Evolutionary conservation across 2,797 vertebrate species (phyloP), one percentile per base, ranked within the genome.

Genomic region (Erithacus rubecula): DNA sequence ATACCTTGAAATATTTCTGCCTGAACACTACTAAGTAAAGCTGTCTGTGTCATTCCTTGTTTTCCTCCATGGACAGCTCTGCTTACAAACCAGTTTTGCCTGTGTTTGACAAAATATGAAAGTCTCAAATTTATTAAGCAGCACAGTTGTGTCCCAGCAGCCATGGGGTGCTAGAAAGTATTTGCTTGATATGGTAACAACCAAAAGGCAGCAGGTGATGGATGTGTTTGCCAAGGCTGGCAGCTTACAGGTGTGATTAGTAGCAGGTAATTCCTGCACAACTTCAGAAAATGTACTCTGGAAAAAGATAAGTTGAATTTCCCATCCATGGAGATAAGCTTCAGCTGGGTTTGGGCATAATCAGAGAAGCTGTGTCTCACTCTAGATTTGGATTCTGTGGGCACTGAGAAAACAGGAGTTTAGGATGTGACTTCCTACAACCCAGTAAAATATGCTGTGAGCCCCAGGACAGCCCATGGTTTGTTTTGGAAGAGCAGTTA

Each of bases 391-490:
- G 36, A 37, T 75, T 51, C 44, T 75, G 37, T n/a, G 69, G 46
- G 21, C 27, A 56, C 7, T 43, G 59, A 34, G 36, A 24, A 83
- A 71, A 71, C 12, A 6, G 7, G 27, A 70, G 44, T 29, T 56
- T 41, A 36, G 41, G 49, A 39, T 72, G 30, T 64, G 59, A 34
- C 24, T 59, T 76, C 51, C 14, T 21, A 27, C 12, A 85, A 11
- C 17, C 15, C 43, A 67, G 24, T n/a, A 39, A 65, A 83, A 52
- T n/a, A 27, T 4, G 3, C 47, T 0, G 0, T 29, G 64, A 74
- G 46, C 20, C 46, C 37, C 46, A 76, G 72, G 49, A 56, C 29
- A 55, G 27, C 9, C 41, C 29, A 32, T 8, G 29, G n/a, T 60
- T 80, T 72, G 30, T 46, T 86, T 60, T 83, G 20, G 27, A 90